Conservation (phyloP, 2,888 invertebrate genomes). For the Ethmia dodecea region DNA sequence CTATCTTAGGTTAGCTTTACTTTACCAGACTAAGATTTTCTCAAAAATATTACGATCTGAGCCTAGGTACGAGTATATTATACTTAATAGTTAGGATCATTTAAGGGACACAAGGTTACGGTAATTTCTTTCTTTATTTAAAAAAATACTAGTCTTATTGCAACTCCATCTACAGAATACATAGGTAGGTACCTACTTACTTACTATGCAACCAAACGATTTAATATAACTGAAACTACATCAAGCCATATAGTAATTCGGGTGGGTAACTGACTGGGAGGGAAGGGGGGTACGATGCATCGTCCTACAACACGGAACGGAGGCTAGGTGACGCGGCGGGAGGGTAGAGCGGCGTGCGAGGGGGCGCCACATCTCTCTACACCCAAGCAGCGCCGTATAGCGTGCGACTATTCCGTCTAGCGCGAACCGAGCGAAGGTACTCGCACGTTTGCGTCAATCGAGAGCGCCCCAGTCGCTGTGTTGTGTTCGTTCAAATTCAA, state of each 20-base stretch:
- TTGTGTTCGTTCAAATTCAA: slow-evolving; percentile 26
- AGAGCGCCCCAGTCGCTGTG: slow-evolving; percentile 23
- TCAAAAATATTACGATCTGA: too few relatives aligned
- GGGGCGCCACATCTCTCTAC: slow-evolving; percentile 20
- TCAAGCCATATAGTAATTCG: slow-evolving; percentile 18
- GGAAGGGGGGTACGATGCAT: slow-evolving; percentile 20
- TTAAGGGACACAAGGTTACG: too few relatives aligned
- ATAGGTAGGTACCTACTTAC: too few relatives aligned
- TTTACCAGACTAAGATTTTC: too few relatives aligned
- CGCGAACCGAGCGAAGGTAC: slow-evolving; percentile 52
- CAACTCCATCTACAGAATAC: too few relatives aligned
- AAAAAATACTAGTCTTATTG: too few relatives aligned
- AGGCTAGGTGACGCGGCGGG: slow-evolving; percentile 13
- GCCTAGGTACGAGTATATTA: too few relatives aligned
- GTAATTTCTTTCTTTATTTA: too few relatives aligned
- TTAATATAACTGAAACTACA: too few relatives aligned
- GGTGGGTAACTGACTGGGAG: slow-evolving; percentile 22
- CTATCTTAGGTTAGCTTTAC: too few relatives aligned
- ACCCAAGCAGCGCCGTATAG: slow-evolving; percentile 26
- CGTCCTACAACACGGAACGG: slow-evolving; percentile 17
- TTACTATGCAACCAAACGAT: not conserved
- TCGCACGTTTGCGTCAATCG: slow-evolving; percentile 46
- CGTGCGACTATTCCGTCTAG: slow-evolving; percentile 68
- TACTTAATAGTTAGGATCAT: too few relatives aligned
- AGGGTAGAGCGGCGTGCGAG: slow-evolving; percentile 20